Percentiles rank a stretch among this genome's conserved stretches.
These are phyloP conservation scores for Lepidochrysops patricia DNA, from an alignment of 2,888 invertebrate species.

Conservation along the genomic window DNA sequence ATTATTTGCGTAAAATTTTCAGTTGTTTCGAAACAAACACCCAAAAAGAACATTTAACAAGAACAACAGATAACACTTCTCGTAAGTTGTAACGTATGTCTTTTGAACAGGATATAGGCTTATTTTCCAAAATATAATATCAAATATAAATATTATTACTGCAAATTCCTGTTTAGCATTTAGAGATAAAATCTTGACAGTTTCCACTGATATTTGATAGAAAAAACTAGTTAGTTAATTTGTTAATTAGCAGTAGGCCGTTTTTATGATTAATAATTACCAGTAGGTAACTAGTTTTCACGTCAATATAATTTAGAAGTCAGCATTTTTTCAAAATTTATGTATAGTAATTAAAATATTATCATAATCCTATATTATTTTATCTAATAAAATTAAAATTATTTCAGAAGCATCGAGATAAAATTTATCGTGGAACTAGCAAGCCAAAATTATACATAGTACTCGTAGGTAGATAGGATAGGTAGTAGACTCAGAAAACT, in stretches of 20 bases:
- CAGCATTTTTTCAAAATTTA: not conserved
- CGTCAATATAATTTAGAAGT: not conserved
- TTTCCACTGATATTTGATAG: not conserved
- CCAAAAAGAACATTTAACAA: too few species aligned
- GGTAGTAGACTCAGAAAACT: too few species aligned
- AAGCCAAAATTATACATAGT: too few species aligned
- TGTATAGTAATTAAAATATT: not conserved
- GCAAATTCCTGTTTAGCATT: not conserved
- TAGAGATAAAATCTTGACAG: not conserved
- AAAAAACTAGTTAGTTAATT: not conserved
- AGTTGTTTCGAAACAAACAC: too few species aligned
- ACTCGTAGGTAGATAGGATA: too few species aligned
- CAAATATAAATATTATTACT: not conserved
- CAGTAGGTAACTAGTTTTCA: not conserved
- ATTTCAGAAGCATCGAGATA: too few species aligned
- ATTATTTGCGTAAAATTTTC: too few species aligned
- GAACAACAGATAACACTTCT: too few species aligned
- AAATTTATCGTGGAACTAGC: too few species aligned
- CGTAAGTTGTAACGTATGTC: too few species aligned
- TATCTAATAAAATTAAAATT: not conserved
- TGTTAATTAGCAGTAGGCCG: not conserved
- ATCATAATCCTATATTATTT: not conserved
- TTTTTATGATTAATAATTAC: not conserved
- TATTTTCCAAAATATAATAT: not conserved
- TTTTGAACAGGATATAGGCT: not conserved